Evolutionary conservation across 1,140 invertebrate species (phyloP).

Genomic region (Elymnias hypermnestra): DNA sequence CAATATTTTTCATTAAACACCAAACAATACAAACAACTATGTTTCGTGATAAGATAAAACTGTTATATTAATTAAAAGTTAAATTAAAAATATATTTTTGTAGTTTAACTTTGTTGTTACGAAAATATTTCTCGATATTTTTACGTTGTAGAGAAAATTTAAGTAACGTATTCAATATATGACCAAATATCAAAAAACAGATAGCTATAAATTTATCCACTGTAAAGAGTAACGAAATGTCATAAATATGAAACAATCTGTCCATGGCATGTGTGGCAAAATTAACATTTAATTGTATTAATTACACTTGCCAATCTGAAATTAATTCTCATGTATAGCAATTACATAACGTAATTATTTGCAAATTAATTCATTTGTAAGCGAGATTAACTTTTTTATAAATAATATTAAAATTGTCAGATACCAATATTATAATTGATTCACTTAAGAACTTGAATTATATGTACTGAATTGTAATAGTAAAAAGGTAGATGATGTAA

Average conservation of each 20-base stretch:
- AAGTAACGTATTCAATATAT: no score
- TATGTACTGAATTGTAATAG: no score
- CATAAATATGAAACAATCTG: neutral
- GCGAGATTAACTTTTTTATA: neutral
- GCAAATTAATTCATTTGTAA: conserved; percentile 6
- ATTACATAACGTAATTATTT: conserved; percentile 4
- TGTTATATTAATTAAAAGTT: conserved; percentile 3
- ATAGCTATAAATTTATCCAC: neutral
- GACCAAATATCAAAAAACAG: no score
- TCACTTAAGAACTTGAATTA: no score
- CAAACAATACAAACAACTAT: no score
- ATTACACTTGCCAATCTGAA: conserved; percentile 2
- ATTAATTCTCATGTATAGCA: conserved; percentile 7
- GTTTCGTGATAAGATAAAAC: no score
- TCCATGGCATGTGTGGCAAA: neutral
- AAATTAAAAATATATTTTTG: conserved; percentile 22
- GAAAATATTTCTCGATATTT: neutral
- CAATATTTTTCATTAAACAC: no score
- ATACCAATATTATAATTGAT: no score
- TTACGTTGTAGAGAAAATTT: no score
- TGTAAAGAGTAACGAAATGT: neutral
- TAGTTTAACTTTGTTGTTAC: conserved; percentile 15
- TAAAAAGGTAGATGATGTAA: no score
- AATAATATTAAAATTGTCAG: no score
- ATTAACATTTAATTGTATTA: conserved; percentile 6